Evolutionary conservation across 2,797 vertebrate species (phyloP).

Genomic region (Anguilla marmorata): DNA sequence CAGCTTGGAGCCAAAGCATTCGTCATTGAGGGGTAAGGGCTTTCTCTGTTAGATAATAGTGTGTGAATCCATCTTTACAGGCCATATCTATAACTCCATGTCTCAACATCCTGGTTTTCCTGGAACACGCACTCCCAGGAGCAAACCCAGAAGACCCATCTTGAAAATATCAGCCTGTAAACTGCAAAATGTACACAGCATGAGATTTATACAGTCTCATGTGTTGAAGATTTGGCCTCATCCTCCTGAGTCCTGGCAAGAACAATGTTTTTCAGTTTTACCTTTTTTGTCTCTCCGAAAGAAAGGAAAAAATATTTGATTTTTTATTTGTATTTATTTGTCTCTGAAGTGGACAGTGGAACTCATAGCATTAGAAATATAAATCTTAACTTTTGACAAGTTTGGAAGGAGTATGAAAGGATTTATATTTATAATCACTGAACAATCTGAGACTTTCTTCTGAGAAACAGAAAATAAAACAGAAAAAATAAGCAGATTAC

Average conservation of each 20-base stretch:
- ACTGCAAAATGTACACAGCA: constrained; percentile 15
- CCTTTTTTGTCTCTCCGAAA: background rate
- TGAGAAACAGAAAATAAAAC: background rate
- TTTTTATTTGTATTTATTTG: background rate
- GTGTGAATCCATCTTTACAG: constrained; percentile 7
- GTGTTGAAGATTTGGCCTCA: background rate
- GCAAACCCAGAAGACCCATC: constrained; percentile 11
- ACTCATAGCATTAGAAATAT: background rate
- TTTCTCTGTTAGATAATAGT: constrained; percentile 16
- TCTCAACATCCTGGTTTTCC: constrained; percentile 30
- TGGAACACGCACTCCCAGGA: constrained; percentile 22
- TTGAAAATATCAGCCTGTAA: constrained; percentile 29
- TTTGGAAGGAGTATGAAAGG: background rate
- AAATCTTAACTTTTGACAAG: background rate
- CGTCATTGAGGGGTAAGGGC: background rate
- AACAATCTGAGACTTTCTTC: background rate
- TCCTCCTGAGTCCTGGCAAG: background rate
- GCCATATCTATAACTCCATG: background rate
- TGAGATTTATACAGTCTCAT: constrained; percentile 27
- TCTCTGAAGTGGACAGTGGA: background rate
- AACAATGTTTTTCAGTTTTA: background rate
- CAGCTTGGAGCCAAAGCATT: constrained; percentile 4
- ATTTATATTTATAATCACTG: background rate
- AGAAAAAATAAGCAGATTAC: background rate
- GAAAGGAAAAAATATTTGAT: background rate